Evolutionary conservation across 2,797 vertebrate species (phyloP).

Genomic region (Dermochelys coriacea): DNA sequence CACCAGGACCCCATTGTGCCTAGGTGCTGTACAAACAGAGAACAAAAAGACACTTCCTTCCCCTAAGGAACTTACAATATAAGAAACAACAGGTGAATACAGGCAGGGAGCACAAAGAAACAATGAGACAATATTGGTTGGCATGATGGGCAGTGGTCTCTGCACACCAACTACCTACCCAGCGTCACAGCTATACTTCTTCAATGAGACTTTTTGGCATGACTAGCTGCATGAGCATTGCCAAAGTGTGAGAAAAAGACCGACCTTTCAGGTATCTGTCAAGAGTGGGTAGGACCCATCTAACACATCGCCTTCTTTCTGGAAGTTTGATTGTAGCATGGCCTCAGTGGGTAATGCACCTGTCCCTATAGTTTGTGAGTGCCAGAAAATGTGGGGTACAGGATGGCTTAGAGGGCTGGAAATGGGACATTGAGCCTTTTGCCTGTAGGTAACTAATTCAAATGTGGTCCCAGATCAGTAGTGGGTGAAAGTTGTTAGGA

Average conservation of each 20-base stretch:
- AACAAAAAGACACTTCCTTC: background rate
- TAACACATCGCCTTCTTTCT: background rate
- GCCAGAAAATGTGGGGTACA: background rate
- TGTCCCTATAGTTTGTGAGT: background rate
- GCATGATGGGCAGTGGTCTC: background rate
- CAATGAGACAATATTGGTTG: background rate
- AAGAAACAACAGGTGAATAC: background rate
- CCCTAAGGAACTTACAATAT: background rate
- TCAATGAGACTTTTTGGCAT: background rate
- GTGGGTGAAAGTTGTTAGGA: background rate
- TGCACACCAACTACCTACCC: background rate
- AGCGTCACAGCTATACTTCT: background rate
- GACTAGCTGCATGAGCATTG: background rate
- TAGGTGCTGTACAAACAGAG: background rate
- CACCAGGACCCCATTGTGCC: background rate
- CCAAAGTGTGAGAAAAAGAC: background rate
- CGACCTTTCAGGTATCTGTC: fast-evolving
- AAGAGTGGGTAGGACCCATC: background rate
- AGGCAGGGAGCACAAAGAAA: background rate
- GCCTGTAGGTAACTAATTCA: background rate
- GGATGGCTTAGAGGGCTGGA: background rate
- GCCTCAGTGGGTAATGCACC: background rate
- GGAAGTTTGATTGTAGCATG: background rate
- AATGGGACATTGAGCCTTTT: background rate
- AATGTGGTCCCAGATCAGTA: background rate